Evolutionary conservation across 2,888 invertebrate genomes (phyloP).

Genomic region (Lordiphosa fenestrarum): DNA sequence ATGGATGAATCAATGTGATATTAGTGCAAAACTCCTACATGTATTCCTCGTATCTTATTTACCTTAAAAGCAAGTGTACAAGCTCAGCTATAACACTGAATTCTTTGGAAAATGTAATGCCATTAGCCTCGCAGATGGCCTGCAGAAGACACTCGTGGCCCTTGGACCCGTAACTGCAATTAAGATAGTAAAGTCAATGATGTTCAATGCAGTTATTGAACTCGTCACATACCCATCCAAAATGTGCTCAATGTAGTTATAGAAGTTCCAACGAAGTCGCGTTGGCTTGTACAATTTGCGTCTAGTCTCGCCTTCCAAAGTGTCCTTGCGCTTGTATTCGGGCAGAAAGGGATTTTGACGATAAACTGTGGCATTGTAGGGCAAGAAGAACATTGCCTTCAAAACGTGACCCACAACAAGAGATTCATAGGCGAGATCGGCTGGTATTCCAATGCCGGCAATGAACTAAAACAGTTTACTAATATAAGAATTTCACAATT

Average conservation of each 20-base stretch:
- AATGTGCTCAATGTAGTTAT: conserved; percentile 59
- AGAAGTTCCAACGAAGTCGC: conserved; percentile 62
- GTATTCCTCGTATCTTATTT: conserved; percentile 6
- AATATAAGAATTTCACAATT: not conserved
- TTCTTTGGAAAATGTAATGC: conserved; percentile 55
- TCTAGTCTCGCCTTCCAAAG: not conserved
- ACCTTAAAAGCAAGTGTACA: conserved; percentile 72
- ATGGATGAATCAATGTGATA: not conserved
- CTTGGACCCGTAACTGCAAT: conserved; percentile 68
- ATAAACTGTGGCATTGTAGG: conserved; percentile 70
- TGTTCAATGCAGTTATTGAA: not conserved
- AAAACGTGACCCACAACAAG: conserved; percentile 72
- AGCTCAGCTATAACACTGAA: conserved; percentile 67
- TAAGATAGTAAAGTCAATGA: not conserved
- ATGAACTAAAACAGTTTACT: conserved; percentile 57
- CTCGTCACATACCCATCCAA: conserved; percentile 52
- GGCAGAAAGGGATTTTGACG: conserved; percentile 73
- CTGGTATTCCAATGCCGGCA: conserved; percentile 76
- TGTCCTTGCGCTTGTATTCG: conserved; percentile 54
- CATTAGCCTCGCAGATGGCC: conserved; percentile 71
- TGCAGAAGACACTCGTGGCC: conserved; percentile 71
- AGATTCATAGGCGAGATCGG: conserved; percentile 74
- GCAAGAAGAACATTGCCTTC: conserved; percentile 69
- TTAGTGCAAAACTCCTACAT: not conserved
- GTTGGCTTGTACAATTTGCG: conserved; percentile 36